Conservation (phyloP, 1,140 invertebrate genomes). For the Luehdorfia chinensis region DNA sequence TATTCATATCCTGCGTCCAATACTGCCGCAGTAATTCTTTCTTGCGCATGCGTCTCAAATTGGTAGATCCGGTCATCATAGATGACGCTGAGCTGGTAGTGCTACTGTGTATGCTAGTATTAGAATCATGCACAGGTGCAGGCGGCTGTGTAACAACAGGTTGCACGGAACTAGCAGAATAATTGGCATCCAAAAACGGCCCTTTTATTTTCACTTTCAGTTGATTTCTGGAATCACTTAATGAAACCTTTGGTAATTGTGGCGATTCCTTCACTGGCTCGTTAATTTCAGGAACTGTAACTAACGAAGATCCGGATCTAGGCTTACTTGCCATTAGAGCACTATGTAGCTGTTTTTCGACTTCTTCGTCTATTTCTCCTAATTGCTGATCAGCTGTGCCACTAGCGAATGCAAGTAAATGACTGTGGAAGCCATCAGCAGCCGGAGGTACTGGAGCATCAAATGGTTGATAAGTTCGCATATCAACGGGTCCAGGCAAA, state of each 20-base stretch:
- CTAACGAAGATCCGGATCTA: slow-evolving; percentile 33
- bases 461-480: slow-evolving; percentile 87
- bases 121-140: slow-evolving; percentile 71
- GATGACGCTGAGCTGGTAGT: slow-evolving; percentile 43
- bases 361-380: slow-evolving; percentile 86
- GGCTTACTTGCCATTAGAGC: slow-evolving; percentile 78
- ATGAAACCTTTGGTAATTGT: slow-evolving; percentile 80
- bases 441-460: slow-evolving; percentile 49
- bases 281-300: slow-evolving; percentile 50
- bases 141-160: slow-evolving; percentile 77
- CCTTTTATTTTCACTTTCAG: slow-evolving; percentile 95
- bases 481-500: slow-evolving; percentile 90
- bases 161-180: slow-evolving; percentile 76
- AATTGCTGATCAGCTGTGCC: slow-evolving; percentile 82
- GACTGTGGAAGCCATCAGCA: slow-evolving; percentile 75
- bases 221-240: slow-evolving; percentile 88
- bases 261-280: slow-evolving; percentile 73
- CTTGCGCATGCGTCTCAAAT: slow-evolving; percentile 90
- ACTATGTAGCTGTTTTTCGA: slow-evolving; percentile 86
- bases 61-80: slow-evolving; percentile 80
- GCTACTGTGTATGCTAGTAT: slow-evolving; percentile 56
- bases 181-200: slow-evolving; percentile 88
- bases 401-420: slow-evolving; percentile 81
- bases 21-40: slow-evolving; percentile 90
- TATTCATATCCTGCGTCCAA: slow-evolving; percentile 91